Evolutionary conservation across 35 echinoderm and acorn worm genomes (phyloP), one percentile per base, ranked within the genome.

Genomic region (Hemicentrotus pulcherrimus): DNA sequence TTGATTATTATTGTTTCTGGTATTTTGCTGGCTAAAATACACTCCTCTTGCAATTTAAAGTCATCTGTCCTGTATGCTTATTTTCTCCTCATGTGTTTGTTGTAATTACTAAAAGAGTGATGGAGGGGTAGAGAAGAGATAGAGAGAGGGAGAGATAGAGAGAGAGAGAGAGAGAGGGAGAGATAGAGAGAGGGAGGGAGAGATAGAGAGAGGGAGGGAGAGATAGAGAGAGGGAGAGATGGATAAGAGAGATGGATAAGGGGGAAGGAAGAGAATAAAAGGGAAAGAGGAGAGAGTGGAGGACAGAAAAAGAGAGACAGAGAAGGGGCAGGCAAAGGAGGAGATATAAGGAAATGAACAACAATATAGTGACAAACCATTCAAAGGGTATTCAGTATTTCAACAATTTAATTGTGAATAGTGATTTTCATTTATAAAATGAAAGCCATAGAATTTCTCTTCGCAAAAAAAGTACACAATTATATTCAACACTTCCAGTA

Each of bases 21-120:
- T 90, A 90, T 90, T 90, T 90, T 90, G 88, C 88, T 90, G 88
- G 88, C 88, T 45, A 90, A 90, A 90, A 90, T 90, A 90, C 88
- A 90, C 88, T 45, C 32, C 88, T 90, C 88, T 90, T 32, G 88
- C 88, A 90, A 90, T 90, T 90, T 5, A 33, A 90, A 13, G 15
- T 15, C 24, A 47, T 90, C 32, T 88, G 32, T n/a, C n/a, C n/a
- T n/a, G n/a, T n/a, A n/a, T n/a, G n/a, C n/a, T n/a, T n/a, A n/a
- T n/a, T n/a, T n/a, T n/a, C n/a, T n/a, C n/a, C n/a, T n/a, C n/a
- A n/a, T n/a, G n/a, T n/a, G n/a, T n/a, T n/a, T n/a, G n/a, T n/a
- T n/a, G 61, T 24, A 70, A 55, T 55, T 10, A 55, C 9, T 10
- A 55, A 55, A 55, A 14, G 10, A 13, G 50, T 14, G 50, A 12